phyloP scores from a whole-genome alignment of 2,888 invertebrate genomes.

The Hesperia comma region DNA sequence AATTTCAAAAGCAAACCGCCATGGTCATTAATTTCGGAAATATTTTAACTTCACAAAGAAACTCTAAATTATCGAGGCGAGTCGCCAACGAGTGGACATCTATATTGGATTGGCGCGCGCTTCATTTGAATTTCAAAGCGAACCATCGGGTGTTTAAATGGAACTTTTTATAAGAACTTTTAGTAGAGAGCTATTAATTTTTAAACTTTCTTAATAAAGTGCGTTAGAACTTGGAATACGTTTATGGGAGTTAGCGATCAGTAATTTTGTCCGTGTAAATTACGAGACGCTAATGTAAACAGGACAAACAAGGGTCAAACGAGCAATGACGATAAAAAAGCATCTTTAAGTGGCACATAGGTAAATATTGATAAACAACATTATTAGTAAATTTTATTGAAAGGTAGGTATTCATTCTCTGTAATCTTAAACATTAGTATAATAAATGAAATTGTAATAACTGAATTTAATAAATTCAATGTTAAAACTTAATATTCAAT shows the following conservation, averaged over 20 bases:
- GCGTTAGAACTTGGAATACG: neutral
- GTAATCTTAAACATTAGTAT: no score
- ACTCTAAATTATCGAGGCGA: constrained; percentile 27
- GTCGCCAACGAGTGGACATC: constrained; percentile 15
- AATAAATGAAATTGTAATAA: no score
- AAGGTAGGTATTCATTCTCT: no score
- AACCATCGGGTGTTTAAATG: constrained; percentile 19
- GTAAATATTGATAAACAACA: no score
- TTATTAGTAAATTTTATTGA: no score
- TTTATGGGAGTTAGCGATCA: neutral
- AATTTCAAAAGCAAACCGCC: neutral
- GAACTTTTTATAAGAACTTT: constrained; percentile 23
- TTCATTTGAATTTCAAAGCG: constrained; percentile 33
- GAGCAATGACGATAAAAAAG: no score
- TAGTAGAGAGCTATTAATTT: constrained; percentile 12
- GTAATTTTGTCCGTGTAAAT: no score
- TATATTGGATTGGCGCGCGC: constrained; percentile 23
- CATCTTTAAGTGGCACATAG: no score
- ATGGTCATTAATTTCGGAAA: constrained; percentile 11
- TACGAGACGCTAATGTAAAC: no score
- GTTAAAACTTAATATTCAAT: no score
- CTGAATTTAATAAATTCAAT: no score
- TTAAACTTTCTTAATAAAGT: constrained; percentile 4
- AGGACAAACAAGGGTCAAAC: no score
- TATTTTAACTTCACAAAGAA: constrained; percentile 10